Conservation (phyloP, 1,140 invertebrate species). For the Eubasilissa regina region DNA sequence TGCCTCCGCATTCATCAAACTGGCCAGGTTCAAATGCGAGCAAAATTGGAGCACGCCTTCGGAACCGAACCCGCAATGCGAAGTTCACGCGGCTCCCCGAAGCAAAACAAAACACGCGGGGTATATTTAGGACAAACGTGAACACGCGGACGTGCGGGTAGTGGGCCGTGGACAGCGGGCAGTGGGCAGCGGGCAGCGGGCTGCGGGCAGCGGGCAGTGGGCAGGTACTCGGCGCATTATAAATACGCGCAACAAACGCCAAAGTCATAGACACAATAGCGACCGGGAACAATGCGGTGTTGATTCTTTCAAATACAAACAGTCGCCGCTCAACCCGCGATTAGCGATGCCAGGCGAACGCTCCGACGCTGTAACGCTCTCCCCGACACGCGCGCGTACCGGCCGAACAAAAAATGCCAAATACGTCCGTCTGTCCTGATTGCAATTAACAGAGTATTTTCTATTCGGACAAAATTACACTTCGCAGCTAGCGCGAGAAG, state of each 20-base stretch:
- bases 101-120: background rate
- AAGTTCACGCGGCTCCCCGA: background rate
- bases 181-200: background rate
- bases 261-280: slow-evolving; percentile 14
- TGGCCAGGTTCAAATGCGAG: background rate
- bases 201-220: background rate
- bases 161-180: too few species aligned
- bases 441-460: too few species aligned
- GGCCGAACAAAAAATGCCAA: too few species aligned
- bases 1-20: background rate
- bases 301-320: too few species aligned
- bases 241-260: slow-evolving; percentile 23
- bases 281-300: background rate
- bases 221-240: background rate
- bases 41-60: slow-evolving; percentile 19
- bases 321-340: too few species aligned
- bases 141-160: background rate
- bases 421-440: too few species aligned
- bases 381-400: too few species aligned
- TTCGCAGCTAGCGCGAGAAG: too few species aligned
- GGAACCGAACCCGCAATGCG: slow-evolving; percentile 4
- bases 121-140: slow-evolving; percentile 22
- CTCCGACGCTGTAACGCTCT: too few species aligned
- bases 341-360: too few species aligned
- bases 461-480: too few species aligned